phyloP scores from a whole-genome alignment of 2,888 invertebrate species.

The Melanophora roralis region DNA sequence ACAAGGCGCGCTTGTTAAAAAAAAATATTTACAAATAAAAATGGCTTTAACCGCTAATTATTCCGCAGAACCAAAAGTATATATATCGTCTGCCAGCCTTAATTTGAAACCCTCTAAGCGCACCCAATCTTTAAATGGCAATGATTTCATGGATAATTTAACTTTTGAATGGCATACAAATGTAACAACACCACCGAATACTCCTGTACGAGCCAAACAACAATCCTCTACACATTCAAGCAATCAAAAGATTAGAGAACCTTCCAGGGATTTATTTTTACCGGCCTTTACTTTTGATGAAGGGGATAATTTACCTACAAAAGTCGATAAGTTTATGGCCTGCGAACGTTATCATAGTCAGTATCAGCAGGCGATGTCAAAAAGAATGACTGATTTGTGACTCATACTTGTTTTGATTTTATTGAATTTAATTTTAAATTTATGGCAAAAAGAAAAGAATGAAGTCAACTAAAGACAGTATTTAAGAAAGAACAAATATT shows the following conservation, averaged over 20 bases:
- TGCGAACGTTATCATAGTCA: conserved; percentile 69
- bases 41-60: conserved; percentile 49
- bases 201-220: conserved; percentile 24
- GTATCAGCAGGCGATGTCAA: conserved; percentile 45
- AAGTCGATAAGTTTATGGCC: conserved; percentile 68
- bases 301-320: conserved; percentile 64
- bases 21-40: conserved; percentile 5
- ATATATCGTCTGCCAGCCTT: conserved; percentile 53
- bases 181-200: conserved; percentile 61
- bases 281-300: conserved; percentile 51
- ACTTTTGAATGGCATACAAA: conserved; percentile 63
- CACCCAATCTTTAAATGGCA: background rate
- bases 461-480: background rate
- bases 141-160: conserved; percentile 27
- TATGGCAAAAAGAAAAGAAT: background rate
- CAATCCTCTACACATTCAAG: conserved; percentile 6
- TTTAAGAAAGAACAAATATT: background rate
- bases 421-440: conserved; percentile 25
- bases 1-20: conserved; percentile 29
- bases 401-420: conserved; percentile 30
- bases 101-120: conserved; percentile 54
- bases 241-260: conserved; percentile 15
- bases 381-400: conserved; percentile 49
- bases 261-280: conserved; percentile 37
- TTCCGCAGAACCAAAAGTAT: conserved; percentile 57